Conservation (phyloP, 2,888 invertebrate species). For the Rotaria macrura region DNA sequence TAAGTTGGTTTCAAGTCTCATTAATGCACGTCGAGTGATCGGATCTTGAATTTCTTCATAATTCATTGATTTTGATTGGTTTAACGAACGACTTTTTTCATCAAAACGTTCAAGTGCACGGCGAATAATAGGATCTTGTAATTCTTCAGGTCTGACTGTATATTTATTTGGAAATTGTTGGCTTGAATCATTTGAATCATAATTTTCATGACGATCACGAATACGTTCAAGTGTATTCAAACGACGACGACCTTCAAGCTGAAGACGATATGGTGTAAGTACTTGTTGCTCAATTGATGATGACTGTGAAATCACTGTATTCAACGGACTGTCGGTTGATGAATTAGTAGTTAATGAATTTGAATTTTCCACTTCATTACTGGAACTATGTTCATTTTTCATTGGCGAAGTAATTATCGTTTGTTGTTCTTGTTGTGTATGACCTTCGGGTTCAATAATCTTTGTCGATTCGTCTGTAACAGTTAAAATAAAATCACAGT, state of each 20-base stretch:
- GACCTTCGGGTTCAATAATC: neutral
- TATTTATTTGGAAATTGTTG: neutral
- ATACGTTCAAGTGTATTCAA: conserved; percentile 12
- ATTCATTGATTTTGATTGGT: neutral
- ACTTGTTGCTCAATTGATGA: neutral
- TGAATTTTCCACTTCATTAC: neutral
- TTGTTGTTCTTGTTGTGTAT: neutral
- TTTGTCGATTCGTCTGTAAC: neutral
- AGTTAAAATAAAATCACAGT: neutral
- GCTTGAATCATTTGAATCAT: neutral
- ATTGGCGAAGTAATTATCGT: neutral
- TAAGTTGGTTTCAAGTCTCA: neutral
- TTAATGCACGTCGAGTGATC: neutral
- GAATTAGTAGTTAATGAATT: neutral
- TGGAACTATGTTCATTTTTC: neutral
- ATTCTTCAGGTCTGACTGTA: neutral
- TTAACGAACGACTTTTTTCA: conserved; percentile 15
- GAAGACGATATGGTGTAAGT: neutral
- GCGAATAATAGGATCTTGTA: conserved; percentile 20
- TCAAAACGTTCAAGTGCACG: conserved; percentile 13
- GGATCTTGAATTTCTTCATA: conserved; percentile 22
- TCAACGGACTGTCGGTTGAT: neutral
- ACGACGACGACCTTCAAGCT: neutral
- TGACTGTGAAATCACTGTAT: neutral
- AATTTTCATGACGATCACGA: neutral